Evolutionary conservation across 2,888 invertebrate genomes (phyloP), one percentile per base, ranked within the genome.

Genomic region (Rambutsinella grinnellia): DNA sequence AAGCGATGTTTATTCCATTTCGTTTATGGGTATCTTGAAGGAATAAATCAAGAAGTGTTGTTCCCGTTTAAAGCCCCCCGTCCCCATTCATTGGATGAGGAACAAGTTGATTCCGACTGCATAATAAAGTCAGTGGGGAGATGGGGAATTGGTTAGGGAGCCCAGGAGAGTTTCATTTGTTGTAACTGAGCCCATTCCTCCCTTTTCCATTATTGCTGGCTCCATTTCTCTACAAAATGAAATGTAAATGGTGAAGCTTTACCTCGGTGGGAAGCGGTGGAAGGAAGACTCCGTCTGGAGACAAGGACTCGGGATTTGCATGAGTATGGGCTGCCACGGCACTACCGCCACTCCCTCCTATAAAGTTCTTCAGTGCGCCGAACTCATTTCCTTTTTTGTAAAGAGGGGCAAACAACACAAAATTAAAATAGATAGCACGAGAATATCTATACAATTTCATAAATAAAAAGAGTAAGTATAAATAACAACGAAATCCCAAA

Each of bases 241-340:
- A n/a, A 15, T 13, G 10, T 46, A 46, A 10, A 46, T 15, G 46
- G 10, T 13, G 15, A 46, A 46, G 13, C 46, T 13, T 15, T 78
- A 82, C 83, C 78, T 82, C 79, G 23, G 83, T 81, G 19, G 83
- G 82, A 57, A 83, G 61, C 21, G 83, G 82, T 17, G 81, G 81
- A 13, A 78, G 58, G 65, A 83, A 83, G 19, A 83, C 81, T 21
- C 83, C 83, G 28, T 82, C 81, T 47, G 83, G 82, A 56, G 80
- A 77, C 21, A 83, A 66, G n/a, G 80, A 63, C 58, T 83, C 83
- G 28, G 82, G 82, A 61, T 79, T 79, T 10, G 69, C 53, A 54
- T 78, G 76, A 24, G 65, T 24, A 49, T 76, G 75, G 8, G 71
- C 60, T 17, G 70, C 78, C 10, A 58, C 53, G 46, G 47, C 61